Evolutionary conservation across 2,113 vertebrate genomes (phyloP), one percentile per base, ranked within the genome.

Genomic region (Anser brachyrhynchus): DNA sequence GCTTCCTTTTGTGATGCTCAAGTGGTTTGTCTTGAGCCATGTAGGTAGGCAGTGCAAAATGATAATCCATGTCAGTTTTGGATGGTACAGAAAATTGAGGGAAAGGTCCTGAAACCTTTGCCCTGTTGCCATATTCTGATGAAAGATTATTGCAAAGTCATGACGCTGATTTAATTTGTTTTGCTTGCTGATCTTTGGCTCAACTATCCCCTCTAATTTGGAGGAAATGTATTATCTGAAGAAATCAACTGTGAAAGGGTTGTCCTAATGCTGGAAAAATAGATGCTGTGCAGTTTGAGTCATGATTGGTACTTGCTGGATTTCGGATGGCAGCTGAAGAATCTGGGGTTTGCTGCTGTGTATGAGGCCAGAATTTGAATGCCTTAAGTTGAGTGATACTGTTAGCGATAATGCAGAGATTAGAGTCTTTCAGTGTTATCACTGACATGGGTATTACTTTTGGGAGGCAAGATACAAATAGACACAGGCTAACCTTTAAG

Each of bases 321-420:
- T 44, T 91, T 28, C 66, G 55, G 44, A 19, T 70, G 74, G 16
- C 17, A 1, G 35, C 41, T 46, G 75, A 10, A 59, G 54, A 75
- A 23, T 28, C 52, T 33, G 70, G 37, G 62, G 12, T 2, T 59
- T 79, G 70, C 51, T 66, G 5, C 51, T 37, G 20, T 23, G 37
- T 3, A 0, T 0, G 18, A 65, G 67, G 67, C 7, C 75, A 65
- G 19, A 19, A 10, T 31, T 37, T 58, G 41, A 37, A 18, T 11
- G 39, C 22, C 33, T n/a, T 28, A 10, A 22, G 2, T 67, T 52
- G 4, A 1, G 4, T 26, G 41, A 3, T 33, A 52, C 37, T 39
- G 4, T 2, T 2, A 20, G 21, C 37, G 52, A 4, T 25, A 78
- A 14, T 22, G 25, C 55, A 11, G 0, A 17, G 51, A 3, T 0